Percentiles rank a stretch among this genome's conserved stretches.
Conservation (phyloP, 2,797 vertebrate species). For the Propithecus deckenii region DNA sequence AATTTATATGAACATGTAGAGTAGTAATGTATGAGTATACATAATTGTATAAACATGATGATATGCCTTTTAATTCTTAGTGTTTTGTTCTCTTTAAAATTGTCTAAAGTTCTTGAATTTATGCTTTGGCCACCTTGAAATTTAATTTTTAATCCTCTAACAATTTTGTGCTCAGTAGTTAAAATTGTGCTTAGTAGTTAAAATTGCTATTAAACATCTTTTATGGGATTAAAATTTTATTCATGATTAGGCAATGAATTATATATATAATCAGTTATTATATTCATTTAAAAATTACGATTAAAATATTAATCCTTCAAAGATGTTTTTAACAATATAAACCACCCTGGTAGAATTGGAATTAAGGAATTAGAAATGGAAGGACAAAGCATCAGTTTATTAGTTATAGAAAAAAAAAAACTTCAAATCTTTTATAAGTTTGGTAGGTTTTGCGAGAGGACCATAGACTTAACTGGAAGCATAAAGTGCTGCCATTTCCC, state of each 20-base stretch:
- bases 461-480: background rate
- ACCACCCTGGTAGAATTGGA: constrained; percentile 58
- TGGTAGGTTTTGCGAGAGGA: constrained; percentile 30
- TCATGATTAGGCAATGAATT: constrained; percentile 72
- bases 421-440: constrained; percentile 39
- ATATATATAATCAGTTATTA: constrained; percentile 72
- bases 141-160: constrained; percentile 73
- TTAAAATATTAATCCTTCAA: constrained; percentile 72
- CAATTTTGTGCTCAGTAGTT: constrained; percentile 68
- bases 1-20: constrained; percentile 4
- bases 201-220: constrained; percentile 74
- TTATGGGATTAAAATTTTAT: constrained; percentile 65
- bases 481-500: background rate
- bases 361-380: constrained; percentile 74
- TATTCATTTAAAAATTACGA: constrained; percentile 76
- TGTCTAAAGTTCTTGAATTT: constrained; percentile 68
- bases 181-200: constrained; percentile 73
- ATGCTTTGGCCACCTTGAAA: constrained; percentile 67
- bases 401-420: constrained; percentile 54
- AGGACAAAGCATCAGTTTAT: constrained; percentile 47
- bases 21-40: background rate
- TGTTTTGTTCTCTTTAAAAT: constrained; percentile 56
- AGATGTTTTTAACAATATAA: constrained; percentile 75
- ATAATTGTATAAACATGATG: background rate
- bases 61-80: constrained; percentile 54